A percentile compares a stretch with the other conserved stretches of the same genome.
phyloP scores from a whole-genome alignment of 2,113 vertebrate species.

The Hipposideros armiger region DNA sequence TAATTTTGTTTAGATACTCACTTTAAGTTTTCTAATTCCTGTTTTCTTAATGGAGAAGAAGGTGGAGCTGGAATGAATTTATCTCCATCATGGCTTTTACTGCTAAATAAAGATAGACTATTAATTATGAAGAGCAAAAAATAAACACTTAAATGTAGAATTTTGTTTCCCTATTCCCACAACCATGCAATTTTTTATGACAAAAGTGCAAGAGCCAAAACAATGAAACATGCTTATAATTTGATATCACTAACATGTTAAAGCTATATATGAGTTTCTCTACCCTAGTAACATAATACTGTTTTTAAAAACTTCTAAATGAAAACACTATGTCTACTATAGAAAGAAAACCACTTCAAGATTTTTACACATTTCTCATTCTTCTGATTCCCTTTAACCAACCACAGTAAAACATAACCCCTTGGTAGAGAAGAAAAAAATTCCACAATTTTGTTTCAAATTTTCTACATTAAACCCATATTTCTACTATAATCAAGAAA shows the following conservation, averaged over 20 bases:
- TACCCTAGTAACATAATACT: not conserved
- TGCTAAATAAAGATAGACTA: conserved; percentile 88
- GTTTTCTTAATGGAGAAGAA: conserved; percentile 96
- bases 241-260: not conserved
- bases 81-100: conserved; percentile 96
- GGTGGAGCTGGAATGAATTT: conserved; percentile 97
- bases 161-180: not conserved
- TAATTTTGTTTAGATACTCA: conserved; percentile 81
- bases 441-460: not conserved
- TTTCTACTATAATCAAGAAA: conserved; percentile 21
- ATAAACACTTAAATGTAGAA: not conserved
- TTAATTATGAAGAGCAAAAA: conserved; percentile 56
- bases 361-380: conserved; percentile 13
- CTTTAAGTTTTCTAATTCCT: conserved; percentile 98
- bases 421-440: not conserved
- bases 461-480: not conserved
- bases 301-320: not conserved
- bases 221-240: not conserved
- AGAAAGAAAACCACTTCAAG: not conserved
- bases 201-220: not conserved
- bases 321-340: not conserved
- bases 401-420: not conserved
- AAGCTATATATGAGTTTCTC: not conserved
- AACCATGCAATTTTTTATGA: not conserved
- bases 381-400: conserved; percentile 11